These are phyloP conservation scores for Gymnocephalus cernua DNA, from an alignment of 2,113 vertebrate species.

Conservation along the genomic window DNA sequence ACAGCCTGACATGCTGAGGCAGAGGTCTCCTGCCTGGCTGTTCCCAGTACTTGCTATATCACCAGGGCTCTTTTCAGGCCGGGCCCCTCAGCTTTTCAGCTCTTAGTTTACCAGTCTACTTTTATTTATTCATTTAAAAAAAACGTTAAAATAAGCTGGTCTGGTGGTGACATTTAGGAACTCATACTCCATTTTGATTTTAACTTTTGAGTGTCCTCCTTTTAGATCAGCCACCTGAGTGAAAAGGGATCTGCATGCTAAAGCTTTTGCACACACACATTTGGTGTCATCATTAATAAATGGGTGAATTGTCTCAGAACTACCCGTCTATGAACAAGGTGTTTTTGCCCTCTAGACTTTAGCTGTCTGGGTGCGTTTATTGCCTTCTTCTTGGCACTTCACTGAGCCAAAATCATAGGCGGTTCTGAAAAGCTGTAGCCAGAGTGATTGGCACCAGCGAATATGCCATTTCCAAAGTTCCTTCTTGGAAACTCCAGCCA, in stretches of 20 bases:
- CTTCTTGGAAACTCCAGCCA: slow-evolving; percentile 10
- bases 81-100: not conserved
- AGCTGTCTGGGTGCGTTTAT: slow-evolving; percentile 27
- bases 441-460: slow-evolving; percentile 15
- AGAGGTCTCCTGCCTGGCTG: not conserved
- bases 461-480: not conserved
- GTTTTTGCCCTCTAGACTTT: not conserved
- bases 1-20: not conserved
- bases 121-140: not conserved
- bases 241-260: not conserved
- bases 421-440: not conserved
- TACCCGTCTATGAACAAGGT: not conserved
- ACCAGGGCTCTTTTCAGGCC: not conserved
- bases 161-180: no score
- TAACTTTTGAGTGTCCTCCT: no score
- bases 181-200: no score
- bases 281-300: not conserved
- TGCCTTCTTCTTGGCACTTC: slow-evolving; percentile 25
- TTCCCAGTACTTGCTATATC: not conserved
- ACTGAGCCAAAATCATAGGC: slow-evolving; percentile 8
- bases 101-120: not conserved
- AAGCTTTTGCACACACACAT: not conserved
- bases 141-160: not conserved
- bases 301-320: not conserved
- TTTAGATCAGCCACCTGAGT: not conserved